Percentiles rank a stretch among this genome's conserved stretches.
Conservation (phyloP, 2,888 invertebrate genomes). For the Phrixothrix hirtus region DNA sequence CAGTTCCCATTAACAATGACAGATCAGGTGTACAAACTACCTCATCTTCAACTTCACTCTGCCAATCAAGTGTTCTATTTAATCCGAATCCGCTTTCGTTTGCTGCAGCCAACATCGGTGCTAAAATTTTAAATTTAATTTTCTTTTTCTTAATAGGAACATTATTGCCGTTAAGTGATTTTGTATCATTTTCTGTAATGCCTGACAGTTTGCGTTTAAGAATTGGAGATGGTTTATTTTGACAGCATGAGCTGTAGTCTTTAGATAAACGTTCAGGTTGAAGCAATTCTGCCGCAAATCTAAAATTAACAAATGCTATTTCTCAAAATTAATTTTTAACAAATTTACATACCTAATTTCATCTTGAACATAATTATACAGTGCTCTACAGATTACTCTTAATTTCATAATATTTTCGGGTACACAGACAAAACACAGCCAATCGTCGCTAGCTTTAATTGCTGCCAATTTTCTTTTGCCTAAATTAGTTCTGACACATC, state of each 20-base stretch:
- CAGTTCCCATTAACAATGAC: conserved; percentile 32
- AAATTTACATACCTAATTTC: conserved; percentile 61
- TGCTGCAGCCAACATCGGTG: neutral
- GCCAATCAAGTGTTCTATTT: neutral
- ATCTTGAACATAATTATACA: conserved; percentile 68
- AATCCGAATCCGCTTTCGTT: neutral
- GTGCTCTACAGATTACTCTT: conserved; percentile 72
- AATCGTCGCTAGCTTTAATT: conserved; percentile 76
- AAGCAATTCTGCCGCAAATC: conserved; percentile 56
- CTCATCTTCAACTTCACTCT: conserved; percentile 53
- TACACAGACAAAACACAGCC: conserved; percentile 79
- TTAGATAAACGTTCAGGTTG: conserved; percentile 49
- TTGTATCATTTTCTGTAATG: neutral
- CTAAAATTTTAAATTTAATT: conserved; percentile 5
- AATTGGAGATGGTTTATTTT: conserved; percentile 18
- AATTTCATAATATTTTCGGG: conserved; percentile 67
- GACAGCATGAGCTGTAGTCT: conserved; percentile 50
- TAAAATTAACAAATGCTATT: conserved; percentile 40
- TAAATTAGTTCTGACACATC: conserved; percentile 75
- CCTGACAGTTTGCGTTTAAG: conserved; percentile 37
- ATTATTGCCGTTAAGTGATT: neutral
- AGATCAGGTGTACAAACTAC: conserved; percentile 69
- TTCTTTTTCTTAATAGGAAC: conserved; percentile 1
- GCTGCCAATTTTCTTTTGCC: conserved; percentile 67
- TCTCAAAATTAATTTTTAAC: neutral